Percentiles rank a stretch among this genome's conserved stretches.
phyloP scores from a whole-genome alignment of 1,140 invertebrate genomes.

The Achroia grisella region DNA sequence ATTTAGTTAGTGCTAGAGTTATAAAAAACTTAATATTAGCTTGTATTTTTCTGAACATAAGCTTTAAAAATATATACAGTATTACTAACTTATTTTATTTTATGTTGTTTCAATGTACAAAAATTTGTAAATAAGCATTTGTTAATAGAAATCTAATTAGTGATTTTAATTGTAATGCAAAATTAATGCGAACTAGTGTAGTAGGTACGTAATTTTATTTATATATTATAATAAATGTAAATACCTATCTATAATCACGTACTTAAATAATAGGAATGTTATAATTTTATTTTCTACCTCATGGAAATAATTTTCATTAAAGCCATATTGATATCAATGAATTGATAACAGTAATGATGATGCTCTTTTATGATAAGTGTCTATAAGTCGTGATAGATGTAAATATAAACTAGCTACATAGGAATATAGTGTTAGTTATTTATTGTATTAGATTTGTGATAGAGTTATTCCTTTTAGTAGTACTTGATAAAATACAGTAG shows the following conservation, averaged over 20 bases:
- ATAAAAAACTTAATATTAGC: not conserved
- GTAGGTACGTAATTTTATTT: too few species aligned
- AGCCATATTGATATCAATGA: conserved; percentile 1
- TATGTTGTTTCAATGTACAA: conserved; percentile 42
- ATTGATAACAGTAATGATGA: conserved; percentile 1
- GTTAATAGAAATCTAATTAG: conserved; percentile 26
- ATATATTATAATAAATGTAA: conserved; percentile 1
- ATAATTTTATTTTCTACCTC: conserved; percentile 35
- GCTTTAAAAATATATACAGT: conserved; percentile 71
- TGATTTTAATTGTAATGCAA: conserved; percentile 1
- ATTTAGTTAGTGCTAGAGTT: conserved; percentile 24
- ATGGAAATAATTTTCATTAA: conserved; percentile 16
- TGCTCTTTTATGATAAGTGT: not conserved
- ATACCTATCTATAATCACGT: conserved; percentile 4
- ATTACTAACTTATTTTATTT: conserved; percentile 67
- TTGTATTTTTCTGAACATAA: conserved; percentile 42
- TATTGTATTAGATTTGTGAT: conserved; percentile 60
- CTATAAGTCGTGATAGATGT: too few species aligned
- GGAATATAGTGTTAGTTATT: conserved; percentile 27
- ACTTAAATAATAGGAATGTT: conserved; percentile 8
- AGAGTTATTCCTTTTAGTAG: conserved; percentile 28
- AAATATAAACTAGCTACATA: too few species aligned
- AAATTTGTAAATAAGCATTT: conserved; percentile 57
- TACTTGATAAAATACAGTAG: not conserved
- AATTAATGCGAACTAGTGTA: not conserved